Evolutionary conservation across 1,140 invertebrate species (phyloP), one percentile per base, ranked within the genome.

Genomic region (Papilio dardanus): DNA sequence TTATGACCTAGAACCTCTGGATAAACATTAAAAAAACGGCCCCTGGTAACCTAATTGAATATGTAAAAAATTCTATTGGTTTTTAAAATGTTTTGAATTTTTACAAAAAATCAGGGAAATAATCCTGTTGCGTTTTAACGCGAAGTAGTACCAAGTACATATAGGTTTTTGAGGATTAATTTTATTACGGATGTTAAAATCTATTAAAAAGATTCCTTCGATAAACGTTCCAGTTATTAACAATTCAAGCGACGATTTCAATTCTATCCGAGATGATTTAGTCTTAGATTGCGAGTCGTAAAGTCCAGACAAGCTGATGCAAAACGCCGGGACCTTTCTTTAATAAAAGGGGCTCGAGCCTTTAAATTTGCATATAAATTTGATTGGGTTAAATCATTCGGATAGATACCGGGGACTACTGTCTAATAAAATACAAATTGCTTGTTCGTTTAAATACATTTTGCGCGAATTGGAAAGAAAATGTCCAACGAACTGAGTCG

Each of bases 361-460:
- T 71, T 71, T 71, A 71, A 71, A 71, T 71, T 71, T 46, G 40
- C 68, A 71, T 71, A 71, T 71, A 71, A 71, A 71, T 71, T 71
- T 71, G 68, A 71, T 71, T 71, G 68, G 68, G 68, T 71, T 46
- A 71, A 71, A 71, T 71, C 68, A 71, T 71, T 28, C 68, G 19
- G 68, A 71, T 46, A 28, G 68, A 71, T 71, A 71, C 68, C 24
- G 68, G 68, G n/a, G 68, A 71, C 68, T 40, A 62, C 66, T 50
- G 68, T 40, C 35, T 21, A 71, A 46, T 71, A 71, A 71, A 71
- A 71, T 71, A 71, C 40, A 71, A 71, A 71, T 71, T 71, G 54
- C 54, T 30, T 28, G 54, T 62, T 62, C 54, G 24, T 62, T 62
- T 62, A 62, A 62, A 62, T 62, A 62, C 54, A 62, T 62, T 62